Evolutionary conservation across 2,113 vertebrate genomes (phyloP).

Genomic region (Neomonachus schauinslandi): DNA sequence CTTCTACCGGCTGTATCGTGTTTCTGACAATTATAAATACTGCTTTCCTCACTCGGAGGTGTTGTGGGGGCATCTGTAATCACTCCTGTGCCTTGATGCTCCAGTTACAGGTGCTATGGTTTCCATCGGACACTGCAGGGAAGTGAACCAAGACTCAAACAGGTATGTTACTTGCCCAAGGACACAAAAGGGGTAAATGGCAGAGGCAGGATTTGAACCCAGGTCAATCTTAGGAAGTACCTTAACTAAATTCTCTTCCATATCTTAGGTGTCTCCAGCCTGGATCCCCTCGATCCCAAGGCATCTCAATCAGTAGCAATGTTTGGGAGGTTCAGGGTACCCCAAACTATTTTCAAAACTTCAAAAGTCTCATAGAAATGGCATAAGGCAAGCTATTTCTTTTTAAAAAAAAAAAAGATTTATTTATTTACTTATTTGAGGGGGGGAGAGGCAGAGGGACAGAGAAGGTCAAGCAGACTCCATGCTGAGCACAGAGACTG

Average conservation of each 20-base stretch:
- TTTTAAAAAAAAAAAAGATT: not conserved
- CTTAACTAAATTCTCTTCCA: not conserved
- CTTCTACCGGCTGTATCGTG: not conserved
- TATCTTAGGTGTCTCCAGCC: not conserved
- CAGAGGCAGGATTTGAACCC: not conserved
- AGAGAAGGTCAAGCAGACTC: not conserved
- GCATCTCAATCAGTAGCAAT: not conserved
- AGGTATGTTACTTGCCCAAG: not conserved
- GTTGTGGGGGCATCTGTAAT: not conserved
- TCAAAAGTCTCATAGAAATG: not conserved
- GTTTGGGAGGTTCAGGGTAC: not conserved
- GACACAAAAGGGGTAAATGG: not conserved
- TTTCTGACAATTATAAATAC: slow-evolving; percentile 45
- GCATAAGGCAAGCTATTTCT: not conserved
- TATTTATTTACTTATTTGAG: not conserved
- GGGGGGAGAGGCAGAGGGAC: not conserved
- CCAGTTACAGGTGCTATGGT: not conserved
- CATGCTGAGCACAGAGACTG: not conserved
- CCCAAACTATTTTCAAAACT: not conserved
- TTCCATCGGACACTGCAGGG: not conserved
- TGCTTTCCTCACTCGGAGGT: not conserved
- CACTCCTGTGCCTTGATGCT: not conserved
- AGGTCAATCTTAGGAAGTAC: not conserved
- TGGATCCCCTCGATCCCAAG: not conserved
- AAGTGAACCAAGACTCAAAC: not conserved